A percentile compares a stretch with the other conserved stretches of the same genome.
Evolutionary conservation across 2,888 invertebrate species (phyloP).

Genomic region (Agrochola circellaris): DNA sequence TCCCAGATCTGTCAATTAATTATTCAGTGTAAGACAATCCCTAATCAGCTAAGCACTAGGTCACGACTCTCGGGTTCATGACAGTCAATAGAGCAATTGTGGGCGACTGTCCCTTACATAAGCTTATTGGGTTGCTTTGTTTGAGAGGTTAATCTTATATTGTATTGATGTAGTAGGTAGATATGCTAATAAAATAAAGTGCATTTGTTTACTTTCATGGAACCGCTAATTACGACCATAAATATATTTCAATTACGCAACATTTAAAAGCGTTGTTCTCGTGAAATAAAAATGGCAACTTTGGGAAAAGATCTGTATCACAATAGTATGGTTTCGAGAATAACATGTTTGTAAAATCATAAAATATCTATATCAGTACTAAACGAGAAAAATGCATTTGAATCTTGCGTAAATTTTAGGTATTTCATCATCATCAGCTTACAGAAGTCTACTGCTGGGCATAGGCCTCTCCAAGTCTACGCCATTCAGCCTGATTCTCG

Average conservation of each 20-base stretch:
- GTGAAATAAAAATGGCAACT: background rate
- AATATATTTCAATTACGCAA: background rate
- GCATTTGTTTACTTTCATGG: background rate
- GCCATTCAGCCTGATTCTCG: no score
- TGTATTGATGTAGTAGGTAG: background rate
- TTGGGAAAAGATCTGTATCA: background rate
- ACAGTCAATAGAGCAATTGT: slow-evolving; percentile 19
- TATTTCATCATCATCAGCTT: background rate
- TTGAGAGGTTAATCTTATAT: background rate
- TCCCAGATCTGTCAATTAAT: slow-evolving; percentile 38
- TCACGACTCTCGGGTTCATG: slow-evolving; percentile 20
- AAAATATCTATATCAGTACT: no score
- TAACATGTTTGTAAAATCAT: no score
- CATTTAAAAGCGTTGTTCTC: background rate
- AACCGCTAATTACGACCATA: background rate
- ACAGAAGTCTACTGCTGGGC: no score
- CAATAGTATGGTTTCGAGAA: no score
- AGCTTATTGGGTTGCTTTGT: slow-evolving; percentile 15
- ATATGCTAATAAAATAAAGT: background rate
- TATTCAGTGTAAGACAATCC: slow-evolving; percentile 34
- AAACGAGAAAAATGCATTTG: no score
- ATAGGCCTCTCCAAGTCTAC: no score
- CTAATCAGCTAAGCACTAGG: slow-evolving; percentile 44
- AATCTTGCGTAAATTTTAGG: background rate
- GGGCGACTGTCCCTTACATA: background rate